A percentile compares a stretch with the other conserved stretches of the same genome.
Conservation (phyloP, 2,797 vertebrate genomes). For the Tympanoctomys barrerae region DNA sequence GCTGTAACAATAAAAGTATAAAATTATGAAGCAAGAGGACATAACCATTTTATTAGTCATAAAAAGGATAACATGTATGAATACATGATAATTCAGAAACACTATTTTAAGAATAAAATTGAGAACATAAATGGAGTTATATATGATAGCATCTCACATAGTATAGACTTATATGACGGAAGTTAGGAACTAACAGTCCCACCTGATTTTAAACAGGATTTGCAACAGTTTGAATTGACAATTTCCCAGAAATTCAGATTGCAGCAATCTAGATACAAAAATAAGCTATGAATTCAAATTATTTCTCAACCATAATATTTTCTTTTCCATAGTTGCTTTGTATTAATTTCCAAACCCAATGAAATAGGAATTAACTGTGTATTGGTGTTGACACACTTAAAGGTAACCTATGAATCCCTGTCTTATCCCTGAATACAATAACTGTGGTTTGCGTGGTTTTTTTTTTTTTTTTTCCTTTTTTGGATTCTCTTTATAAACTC, state of each 20-base stretch:
- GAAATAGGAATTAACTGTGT: neutral
- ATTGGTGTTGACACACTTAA: neutral
- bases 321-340: neutral
- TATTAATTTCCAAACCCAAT: neutral
- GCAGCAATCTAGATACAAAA: neutral
- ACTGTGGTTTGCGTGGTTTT: neutral
- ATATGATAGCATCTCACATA: neutral
- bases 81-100: neutral
- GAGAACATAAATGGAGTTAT: neutral
- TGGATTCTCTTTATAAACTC: neutral
- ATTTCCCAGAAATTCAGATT: neutral
- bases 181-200: neutral
- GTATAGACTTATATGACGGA: neutral
- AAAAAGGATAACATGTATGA: neutral
- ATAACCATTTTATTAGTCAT: neutral
- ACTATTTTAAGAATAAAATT: neutral
- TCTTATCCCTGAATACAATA: neutral
- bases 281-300: neutral
- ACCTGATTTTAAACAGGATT: neutral
- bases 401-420: neutral
- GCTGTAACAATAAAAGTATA: conserved; percentile 9
- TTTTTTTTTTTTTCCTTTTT: neutral
- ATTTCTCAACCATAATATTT: neutral
- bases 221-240: neutral
- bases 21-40: conserved; percentile 30